Conservation (phyloP, 2,888 invertebrate genomes). For the Kryphioiulus occultus region DNA sequence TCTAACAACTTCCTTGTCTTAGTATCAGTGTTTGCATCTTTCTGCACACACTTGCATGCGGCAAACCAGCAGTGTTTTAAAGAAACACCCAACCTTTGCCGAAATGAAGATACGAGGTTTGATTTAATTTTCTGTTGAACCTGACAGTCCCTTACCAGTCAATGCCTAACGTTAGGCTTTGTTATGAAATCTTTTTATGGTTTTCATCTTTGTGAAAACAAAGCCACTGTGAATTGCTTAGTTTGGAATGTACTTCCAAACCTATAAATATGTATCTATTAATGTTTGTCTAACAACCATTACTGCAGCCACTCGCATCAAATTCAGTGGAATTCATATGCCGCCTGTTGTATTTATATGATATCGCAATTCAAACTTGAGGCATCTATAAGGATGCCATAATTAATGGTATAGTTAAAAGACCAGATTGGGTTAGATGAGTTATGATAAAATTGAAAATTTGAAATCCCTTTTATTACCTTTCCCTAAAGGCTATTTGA, state of each 20-base stretch:
- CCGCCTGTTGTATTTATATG: not conserved
- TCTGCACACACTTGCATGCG: slow-evolving; percentile 26
- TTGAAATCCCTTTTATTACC: not conserved
- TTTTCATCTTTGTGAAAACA: not conserved
- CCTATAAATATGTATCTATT: too few relatives aligned
- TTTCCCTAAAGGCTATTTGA: not conserved
- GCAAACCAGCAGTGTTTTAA: slow-evolving; percentile 3
- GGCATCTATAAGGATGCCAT: not conserved
- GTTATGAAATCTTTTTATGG: not conserved
- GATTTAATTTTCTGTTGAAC: not conserved
- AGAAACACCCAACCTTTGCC: not conserved
- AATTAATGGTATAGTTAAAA: too few relatives aligned
- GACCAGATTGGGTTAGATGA: too few relatives aligned
- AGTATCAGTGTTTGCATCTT: slow-evolving; percentile 30
- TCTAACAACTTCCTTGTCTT: slow-evolving; percentile 35
- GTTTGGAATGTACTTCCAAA: too few relatives aligned
- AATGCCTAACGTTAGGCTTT: not conserved
- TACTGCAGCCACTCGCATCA: not conserved
- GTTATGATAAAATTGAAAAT: too few relatives aligned
- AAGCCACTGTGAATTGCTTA: not conserved
- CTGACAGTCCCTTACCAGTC: not conserved
- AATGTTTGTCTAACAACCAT: too few relatives aligned
- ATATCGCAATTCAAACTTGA: not conserved
- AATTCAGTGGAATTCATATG: too few relatives aligned
- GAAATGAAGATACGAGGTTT: slow-evolving; percentile 16